Base-by-base conservation (phyloP, 1,140 invertebrate genomes). In the Cardiocondyla obscurior region DNA sequence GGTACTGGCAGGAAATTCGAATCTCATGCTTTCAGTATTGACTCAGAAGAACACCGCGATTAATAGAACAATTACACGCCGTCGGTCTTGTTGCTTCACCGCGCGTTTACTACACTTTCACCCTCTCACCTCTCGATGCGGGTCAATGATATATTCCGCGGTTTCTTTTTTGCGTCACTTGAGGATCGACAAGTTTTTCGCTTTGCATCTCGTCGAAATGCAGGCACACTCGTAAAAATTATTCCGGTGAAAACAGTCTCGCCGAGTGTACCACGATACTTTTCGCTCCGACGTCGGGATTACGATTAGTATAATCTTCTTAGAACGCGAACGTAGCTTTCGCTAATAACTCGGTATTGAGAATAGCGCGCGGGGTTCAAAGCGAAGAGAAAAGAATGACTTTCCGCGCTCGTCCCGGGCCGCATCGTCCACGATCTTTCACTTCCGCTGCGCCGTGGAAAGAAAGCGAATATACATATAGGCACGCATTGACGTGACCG, bases 21-120 rank as follows among this genome's bases (percentile, higher is more conserved):
- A 72, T 36, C 30, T 19, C 22, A 28, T 49, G 14, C 57, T 64
- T 46, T 46, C 57, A 30, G 14, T 33, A 74, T 16, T 7, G 28
- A 39, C 25, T 62, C 12, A 22, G 36, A 76, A 46, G 72, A 64
- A 76, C 62, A 28, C 57, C 39, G 6, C 28, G 57, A 76, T 74
- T 74, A 74, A 33, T 46, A 64, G 57, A 49, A 76, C 55, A 76
- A 76, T 76, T 76, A 62, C 28, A 33, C 16, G 49, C 33, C 19
- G n/a, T 2, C 33, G 7, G 12, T 69, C 30, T 58, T 19, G 51
- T 65, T 57, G 12, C 64, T 84, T 57, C 42, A 77, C 84, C 62
- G 82, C 65, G 46, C 19, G 44, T 85, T 69, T 70, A 53, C 70
- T 33, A 65, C 74, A 81, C 83, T 85, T 85, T 85, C 83, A 85